A percentile compares a stretch with the other conserved stretches of the same genome.
phyloP scores from a whole-genome alignment of 2,888 invertebrate species.

The Monochamus alternatus region DNA sequence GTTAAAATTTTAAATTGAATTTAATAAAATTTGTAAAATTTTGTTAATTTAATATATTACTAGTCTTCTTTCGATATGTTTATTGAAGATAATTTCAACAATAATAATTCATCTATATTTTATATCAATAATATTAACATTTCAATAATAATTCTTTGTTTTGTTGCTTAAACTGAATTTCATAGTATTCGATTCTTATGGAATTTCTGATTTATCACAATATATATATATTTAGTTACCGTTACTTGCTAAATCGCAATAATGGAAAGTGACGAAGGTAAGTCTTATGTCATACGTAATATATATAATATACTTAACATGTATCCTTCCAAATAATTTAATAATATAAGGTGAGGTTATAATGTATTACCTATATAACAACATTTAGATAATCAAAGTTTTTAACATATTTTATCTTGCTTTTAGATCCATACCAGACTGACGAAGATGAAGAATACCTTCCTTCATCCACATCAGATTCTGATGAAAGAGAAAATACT shows the following conservation, averaged over 20 bases:
- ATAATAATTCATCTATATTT: no score
- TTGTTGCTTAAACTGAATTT: no score
- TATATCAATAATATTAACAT: no score
- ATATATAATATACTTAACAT: not conserved
- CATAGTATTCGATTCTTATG: no score
- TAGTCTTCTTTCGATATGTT: no score
- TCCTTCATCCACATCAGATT: not conserved
- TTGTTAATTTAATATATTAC: no score
- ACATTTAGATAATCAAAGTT: not conserved
- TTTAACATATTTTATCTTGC: constrained; percentile 9
- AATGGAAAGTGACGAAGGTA: constrained; percentile 26
- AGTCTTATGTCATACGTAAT: constrained; percentile 19
- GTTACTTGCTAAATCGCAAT: not conserved
- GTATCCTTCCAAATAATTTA: not conserved
- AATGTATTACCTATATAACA: constrained; percentile 13
- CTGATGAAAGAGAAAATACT: constrained; percentile 10
- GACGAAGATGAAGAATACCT: constrained; percentile 23
- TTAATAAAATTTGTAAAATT: no score
- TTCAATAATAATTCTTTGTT: no score
- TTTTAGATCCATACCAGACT: constrained; percentile 31
- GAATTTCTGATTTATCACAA: no score
- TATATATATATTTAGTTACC: not conserved
- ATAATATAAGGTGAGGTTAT: constrained; percentile 11
- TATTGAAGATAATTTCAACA: no score
- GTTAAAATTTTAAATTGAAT: no score